These are phyloP conservation scores for Drosophila murphyi DNA, from an alignment of 1,140 invertebrate species.

Conservation along the genomic window DNA sequence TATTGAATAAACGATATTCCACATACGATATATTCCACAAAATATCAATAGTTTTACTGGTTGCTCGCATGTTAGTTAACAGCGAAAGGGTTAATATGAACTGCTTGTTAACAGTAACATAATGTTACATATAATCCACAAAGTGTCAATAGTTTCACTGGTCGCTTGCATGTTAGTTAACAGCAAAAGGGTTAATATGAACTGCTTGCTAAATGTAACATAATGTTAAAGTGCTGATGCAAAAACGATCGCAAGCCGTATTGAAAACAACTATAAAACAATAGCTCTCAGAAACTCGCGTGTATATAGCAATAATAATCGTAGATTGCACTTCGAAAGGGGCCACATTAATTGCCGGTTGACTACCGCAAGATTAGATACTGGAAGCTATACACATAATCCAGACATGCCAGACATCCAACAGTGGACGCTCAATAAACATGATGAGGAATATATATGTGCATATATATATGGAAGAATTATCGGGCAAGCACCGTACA, in stretches of 20 bases:
- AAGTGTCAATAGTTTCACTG: no score
- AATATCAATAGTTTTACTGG: neutral
- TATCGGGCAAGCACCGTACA: no score
- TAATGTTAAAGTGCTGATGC: neutral
- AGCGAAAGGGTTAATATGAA: neutral
- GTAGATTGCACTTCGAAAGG: conserved; percentile 17
- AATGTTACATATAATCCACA: no score
- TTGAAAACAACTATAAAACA: no score
- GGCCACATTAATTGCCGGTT: conserved; percentile 2
- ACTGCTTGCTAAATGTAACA: no score
- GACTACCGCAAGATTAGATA: conserved; percentile 29
- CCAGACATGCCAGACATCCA: neutral
- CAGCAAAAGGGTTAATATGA: no score
- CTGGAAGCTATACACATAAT: conserved; percentile 10
- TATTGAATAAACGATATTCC: conserved; percentile 49
- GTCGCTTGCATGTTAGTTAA: no score
- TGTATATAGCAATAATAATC: no score
- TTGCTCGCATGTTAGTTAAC: neutral
- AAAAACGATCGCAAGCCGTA: neutral
- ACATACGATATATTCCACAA: conserved; percentile 31
- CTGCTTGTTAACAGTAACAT: no score
- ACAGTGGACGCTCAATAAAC: neutral
- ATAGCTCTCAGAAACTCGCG: no score
- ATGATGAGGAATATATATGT: neutral
- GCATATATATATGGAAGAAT: no score